Percentiles rank a stretch among this genome's conserved stretches.
These are phyloP conservation scores for Cryptosula pallasiana DNA, from an alignment of 2,888 invertebrate species.

Conservation along the genomic window DNA sequence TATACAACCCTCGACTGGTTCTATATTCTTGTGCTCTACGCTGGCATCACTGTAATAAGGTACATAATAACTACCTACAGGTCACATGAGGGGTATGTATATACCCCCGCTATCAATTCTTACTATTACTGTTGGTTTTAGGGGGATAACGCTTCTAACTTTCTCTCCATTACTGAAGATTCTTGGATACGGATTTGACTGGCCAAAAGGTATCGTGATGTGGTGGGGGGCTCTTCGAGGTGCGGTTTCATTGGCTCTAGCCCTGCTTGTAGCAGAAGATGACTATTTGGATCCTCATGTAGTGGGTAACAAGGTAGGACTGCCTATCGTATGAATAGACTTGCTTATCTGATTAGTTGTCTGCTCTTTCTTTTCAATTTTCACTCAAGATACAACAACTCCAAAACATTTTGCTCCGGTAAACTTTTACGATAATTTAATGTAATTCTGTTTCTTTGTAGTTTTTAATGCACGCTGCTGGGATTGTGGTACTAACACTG, in stretches of 20 bases:
- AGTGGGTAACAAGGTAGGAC: constrained; percentile 37
- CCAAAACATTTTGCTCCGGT: no score
- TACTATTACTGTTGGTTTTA: constrained; percentile 28
- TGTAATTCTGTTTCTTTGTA: constrained; percentile 28
- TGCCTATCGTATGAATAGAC: no score
- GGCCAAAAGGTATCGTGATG: constrained; percentile 60
- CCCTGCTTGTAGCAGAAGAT: constrained; percentile 58
- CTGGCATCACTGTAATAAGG: constrained; percentile 51
- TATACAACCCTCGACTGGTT: constrained; percentile 55
- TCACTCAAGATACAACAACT: no score
- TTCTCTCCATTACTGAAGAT: constrained; percentile 58
- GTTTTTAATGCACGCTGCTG: constrained; percentile 60
- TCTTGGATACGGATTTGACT: constrained; percentile 61
- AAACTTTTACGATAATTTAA: neutral
- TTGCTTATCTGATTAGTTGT: no score
- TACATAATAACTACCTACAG: no score
- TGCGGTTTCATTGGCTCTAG: constrained; percentile 60
- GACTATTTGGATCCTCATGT: constrained; percentile 36
- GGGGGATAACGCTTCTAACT: constrained; percentile 55
- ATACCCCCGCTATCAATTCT: no score
- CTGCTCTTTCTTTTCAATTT: no score
- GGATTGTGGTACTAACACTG: constrained; percentile 60
- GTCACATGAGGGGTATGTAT: no score
- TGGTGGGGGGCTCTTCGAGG: constrained; percentile 64
- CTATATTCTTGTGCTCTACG: constrained; percentile 56